Conservation (phyloP, 2,888 invertebrate species). For the Microctonus hyperodae region DNA sequence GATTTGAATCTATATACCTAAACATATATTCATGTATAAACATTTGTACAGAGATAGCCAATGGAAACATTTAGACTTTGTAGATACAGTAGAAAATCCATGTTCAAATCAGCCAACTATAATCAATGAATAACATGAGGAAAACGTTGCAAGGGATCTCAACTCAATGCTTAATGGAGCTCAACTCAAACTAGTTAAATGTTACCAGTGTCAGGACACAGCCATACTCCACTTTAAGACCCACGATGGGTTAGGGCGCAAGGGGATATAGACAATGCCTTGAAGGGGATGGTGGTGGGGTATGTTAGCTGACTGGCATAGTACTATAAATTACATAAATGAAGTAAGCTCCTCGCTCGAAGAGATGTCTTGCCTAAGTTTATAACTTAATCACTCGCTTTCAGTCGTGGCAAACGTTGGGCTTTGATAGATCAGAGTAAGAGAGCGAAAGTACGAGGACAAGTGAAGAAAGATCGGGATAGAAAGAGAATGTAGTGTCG, state of each 20-base stretch:
- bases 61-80: background rate
- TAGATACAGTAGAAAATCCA: background rate
- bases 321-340: constrained; percentile 59
- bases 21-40: background rate
- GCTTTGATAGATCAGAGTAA: constrained; percentile 1
- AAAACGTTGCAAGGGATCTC: background rate
- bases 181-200: constrained; percentile 51
- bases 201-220: constrained; percentile 48
- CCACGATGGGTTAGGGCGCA: background rate
- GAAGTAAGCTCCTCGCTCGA: constrained; percentile 52
- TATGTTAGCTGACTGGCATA: constrained; percentile 41
- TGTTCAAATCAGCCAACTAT: background rate
- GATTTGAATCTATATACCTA: too few relatives aligned
- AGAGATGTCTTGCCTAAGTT: constrained; percentile 54
- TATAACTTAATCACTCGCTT: constrained; percentile 54
- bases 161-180: constrained; percentile 43
- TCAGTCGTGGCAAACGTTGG: constrained; percentile 14
- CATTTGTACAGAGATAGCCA: constrained; percentile 13
- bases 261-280: constrained; percentile 33
- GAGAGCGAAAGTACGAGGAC: background rate
- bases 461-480: background rate
- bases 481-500: constrained; percentile 12
- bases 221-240: constrained; percentile 40
- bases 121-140: background rate
- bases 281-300: constrained; percentile 37